phyloP scores from a whole-genome alignment of 2,888 invertebrate species.

The Pherbina coryleti region DNA sequence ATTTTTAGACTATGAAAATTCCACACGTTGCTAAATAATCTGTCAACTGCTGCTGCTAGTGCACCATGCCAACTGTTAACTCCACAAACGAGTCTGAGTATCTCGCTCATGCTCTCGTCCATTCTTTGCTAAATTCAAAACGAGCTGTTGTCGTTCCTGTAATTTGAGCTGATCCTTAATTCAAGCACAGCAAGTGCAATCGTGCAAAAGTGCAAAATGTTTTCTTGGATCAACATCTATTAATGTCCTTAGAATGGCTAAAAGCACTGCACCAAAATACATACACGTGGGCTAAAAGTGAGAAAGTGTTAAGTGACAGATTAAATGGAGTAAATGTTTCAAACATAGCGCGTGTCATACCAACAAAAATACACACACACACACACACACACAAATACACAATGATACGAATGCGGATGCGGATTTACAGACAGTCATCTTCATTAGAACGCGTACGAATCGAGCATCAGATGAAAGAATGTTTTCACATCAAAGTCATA shows the following conservation, averaged over 20 bases:
- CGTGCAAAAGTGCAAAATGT: conserved; percentile 29
- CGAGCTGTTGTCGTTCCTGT: conserved; percentile 3
- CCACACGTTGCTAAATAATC: no score
- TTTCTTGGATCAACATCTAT: conserved; percentile 6
- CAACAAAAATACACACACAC: background rate
- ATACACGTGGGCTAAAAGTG: background rate
- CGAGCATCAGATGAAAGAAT: background rate
- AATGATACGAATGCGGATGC: background rate
- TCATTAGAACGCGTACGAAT: background rate
- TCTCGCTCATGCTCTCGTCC: background rate
- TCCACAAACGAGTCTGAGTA: background rate
- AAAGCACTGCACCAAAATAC: background rate
- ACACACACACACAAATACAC: background rate
- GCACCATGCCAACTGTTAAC: background rate
- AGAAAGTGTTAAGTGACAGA: conserved; percentile 30
- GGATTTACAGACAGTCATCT: conserved; percentile 9
- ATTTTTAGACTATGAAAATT: no score
- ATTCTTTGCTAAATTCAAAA: background rate
- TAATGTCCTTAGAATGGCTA: background rate
- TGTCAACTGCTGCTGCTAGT: background rate
- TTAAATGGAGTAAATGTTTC: conserved; percentile 11
- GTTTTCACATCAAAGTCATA: conserved; percentile 22
- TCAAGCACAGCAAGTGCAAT: conserved; percentile 19
- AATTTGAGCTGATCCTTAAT: conserved; percentile 30
- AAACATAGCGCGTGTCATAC: conserved; percentile 20